Percentiles rank a stretch among this genome's conserved stretches.
These are phyloP conservation scores for Drosophila melanocephala DNA, from an alignment of 2,888 invertebrate genomes.

Conservation along the genomic window DNA sequence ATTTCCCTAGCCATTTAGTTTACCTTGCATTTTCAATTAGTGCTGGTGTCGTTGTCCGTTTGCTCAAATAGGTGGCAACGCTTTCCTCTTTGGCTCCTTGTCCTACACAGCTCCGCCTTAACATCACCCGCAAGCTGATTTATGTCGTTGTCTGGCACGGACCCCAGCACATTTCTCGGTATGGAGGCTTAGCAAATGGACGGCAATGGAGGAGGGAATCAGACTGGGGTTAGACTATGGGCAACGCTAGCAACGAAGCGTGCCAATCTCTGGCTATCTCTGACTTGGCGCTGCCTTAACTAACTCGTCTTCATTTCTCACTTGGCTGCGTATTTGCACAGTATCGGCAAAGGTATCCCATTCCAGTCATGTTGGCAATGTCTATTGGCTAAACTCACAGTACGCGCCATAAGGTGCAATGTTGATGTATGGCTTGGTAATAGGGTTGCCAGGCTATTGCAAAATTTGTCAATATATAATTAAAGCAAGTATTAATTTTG, in stretches of 20 bases:
- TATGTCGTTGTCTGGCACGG: slow-evolving; percentile 53
- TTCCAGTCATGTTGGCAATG: slow-evolving; percentile 63
- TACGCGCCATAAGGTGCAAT: slow-evolving; percentile 44
- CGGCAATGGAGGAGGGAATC: slow-evolving; percentile 31
- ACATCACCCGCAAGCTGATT: slow-evolving; percentile 62
- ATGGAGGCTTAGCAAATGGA: slow-evolving; percentile 60
- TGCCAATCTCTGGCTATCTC: slow-evolving; percentile 67
- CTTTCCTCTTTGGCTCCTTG: slow-evolving; percentile 2
- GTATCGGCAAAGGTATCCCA: slow-evolving; percentile 22
- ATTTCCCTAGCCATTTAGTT: slow-evolving; percentile 75
- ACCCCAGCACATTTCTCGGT: slow-evolving; percentile 15
- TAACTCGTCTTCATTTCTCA: slow-evolving; percentile 83
- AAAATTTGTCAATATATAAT: neutral
- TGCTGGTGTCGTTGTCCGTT: slow-evolving; percentile 43
- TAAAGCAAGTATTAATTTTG: neutral
- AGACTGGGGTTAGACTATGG: neutral
- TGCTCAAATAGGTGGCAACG: slow-evolving; percentile 18
- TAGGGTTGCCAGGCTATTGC: slow-evolving; percentile 52
- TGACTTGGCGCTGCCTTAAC: slow-evolving; percentile 55
- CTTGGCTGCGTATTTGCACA: slow-evolving; percentile 76
- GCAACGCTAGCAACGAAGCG: slow-evolving; percentile 55
- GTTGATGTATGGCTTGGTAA: slow-evolving; percentile 48
- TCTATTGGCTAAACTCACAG: slow-evolving; percentile 62
- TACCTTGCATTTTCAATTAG: slow-evolving; percentile 80
- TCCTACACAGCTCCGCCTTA: slow-evolving; percentile 20